Evolutionary conservation across 2,113 vertebrate genomes (phyloP).

Genomic region (Gobius niger): DNA sequence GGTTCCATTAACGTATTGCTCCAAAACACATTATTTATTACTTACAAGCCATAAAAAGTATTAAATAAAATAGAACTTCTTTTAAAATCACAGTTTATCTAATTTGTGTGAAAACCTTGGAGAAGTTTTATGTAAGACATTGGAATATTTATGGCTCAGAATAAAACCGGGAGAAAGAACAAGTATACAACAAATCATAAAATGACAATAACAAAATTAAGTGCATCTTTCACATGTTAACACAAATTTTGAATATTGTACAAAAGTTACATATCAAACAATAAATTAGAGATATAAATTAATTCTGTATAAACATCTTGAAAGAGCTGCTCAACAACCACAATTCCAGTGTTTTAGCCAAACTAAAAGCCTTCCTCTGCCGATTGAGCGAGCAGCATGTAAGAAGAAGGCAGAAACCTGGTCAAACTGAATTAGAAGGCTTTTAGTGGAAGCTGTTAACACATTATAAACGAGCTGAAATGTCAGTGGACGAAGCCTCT

Average conservation of each 20-base stretch:
- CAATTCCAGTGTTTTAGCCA: conserved; percentile 72
- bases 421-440: conserved; percentile 30
- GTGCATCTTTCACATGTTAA: conserved; percentile 8
- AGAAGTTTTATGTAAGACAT: conserved; percentile 49
- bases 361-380: conserved; percentile 27
- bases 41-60: conserved; percentile 25
- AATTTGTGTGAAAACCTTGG: conserved; percentile 25
- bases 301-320: conserved; percentile 60
- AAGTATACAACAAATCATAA: not conserved
- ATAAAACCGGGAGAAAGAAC: conserved; percentile 18
- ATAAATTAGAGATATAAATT: conserved; percentile 78
- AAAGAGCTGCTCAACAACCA: conserved; percentile 66
- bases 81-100: conserved; percentile 19
- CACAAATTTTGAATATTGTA: conserved; percentile 55
- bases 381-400: conserved; percentile 7
- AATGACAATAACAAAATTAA: conserved; percentile 3
- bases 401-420: conserved; percentile 31
- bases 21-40: conserved; percentile 44
- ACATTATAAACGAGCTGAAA: conserved; percentile 23
- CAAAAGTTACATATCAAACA: conserved; percentile 75
- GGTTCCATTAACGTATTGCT: conserved; percentile 42
- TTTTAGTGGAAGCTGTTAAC: conserved; percentile 53
- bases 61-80: conserved; percentile 17
- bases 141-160: conserved; percentile 64
- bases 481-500: conserved; percentile 3